These are phyloP conservation scores for Acrobasis consociella DNA, from an alignment of 2,888 invertebrate species.

Conservation along the genomic window DNA sequence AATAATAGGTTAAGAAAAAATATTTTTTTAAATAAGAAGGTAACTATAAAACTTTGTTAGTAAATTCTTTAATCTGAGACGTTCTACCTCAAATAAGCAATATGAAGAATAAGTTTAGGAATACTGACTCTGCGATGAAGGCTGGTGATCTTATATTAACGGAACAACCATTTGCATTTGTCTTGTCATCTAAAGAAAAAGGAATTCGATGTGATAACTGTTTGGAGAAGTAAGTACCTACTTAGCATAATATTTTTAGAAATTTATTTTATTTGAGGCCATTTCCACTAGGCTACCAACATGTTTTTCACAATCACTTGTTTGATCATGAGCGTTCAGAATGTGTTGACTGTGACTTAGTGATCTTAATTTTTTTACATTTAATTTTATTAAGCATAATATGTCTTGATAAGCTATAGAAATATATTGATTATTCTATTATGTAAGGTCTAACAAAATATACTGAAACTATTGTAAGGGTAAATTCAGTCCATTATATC, in stretches of 20 bases:
- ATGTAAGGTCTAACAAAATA: too few relatives aligned
- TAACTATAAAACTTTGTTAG: slow-evolving; percentile 6
- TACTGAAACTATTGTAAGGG: too few relatives aligned
- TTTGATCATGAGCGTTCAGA: too few relatives aligned
- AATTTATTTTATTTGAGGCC: neutral
- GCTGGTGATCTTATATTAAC: slow-evolving; percentile 86
- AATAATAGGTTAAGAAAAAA: slow-evolving; percentile 21
- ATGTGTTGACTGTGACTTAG: too few relatives aligned
- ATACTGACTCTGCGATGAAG: slow-evolving; percentile 69
- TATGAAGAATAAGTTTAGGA: slow-evolving; percentile 74
- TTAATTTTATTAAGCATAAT: too few relatives aligned
- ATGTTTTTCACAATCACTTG: too few relatives aligned
- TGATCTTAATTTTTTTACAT: too few relatives aligned
- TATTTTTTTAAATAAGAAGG: slow-evolving; percentile 18
- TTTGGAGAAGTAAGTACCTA: slow-evolving; percentile 84
- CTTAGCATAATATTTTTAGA: neutral
- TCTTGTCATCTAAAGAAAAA: slow-evolving; percentile 87
- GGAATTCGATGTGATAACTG: slow-evolving; percentile 90
- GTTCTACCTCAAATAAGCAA: slow-evolving; percentile 35
- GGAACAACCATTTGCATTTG: slow-evolving; percentile 90
- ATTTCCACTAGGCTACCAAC: too few relatives aligned
- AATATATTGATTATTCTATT: too few relatives aligned
- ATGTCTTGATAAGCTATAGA: too few relatives aligned
- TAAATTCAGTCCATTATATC: too few relatives aligned
- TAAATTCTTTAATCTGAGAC: too few relatives aligned